A percentile compares a stretch with the other conserved stretches of the same genome.
Conservation (phyloP, 2,797 vertebrate genomes). For the Notolabrus celidotus region DNA sequence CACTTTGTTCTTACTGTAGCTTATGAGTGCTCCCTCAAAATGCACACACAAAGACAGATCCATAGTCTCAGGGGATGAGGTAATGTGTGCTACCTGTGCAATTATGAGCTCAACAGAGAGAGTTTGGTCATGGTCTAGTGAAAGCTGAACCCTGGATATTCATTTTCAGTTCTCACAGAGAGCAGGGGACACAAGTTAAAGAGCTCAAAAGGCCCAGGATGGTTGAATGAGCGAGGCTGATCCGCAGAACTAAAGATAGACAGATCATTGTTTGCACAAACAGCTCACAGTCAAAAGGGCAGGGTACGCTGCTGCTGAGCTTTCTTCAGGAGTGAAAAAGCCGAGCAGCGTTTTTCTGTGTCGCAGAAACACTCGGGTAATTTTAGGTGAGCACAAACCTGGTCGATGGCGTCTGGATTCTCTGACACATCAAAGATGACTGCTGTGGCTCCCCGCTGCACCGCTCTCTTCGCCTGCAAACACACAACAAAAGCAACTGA, state of each 20-base stretch:
- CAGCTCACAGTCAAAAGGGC: conserved; percentile 38
- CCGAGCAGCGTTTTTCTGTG: conserved; percentile 11
- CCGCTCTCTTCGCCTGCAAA: conserved; percentile 94
- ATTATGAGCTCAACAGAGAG: conserved; percentile 75
- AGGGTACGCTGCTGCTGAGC: conserved; percentile 45
- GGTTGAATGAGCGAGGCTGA: conserved; percentile 58
- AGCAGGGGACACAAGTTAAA: conserved; percentile 38
- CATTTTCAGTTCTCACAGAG: conserved; percentile 58
- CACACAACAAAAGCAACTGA: conserved; percentile 34
- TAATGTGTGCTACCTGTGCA: conserved; percentile 74
- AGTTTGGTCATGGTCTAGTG: conserved; percentile 72
- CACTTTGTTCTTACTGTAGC: conserved; percentile 32
- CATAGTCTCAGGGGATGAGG: conserved; percentile 59
- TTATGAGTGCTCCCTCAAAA: not conserved
- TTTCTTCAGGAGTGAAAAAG: conserved; percentile 36
- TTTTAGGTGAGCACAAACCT: conserved; percentile 82
- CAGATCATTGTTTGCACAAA: conserved; percentile 65
- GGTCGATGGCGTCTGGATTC: conserved; percentile 98
- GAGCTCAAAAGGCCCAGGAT: conserved; percentile 47
- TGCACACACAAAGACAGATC: conserved; percentile 43
- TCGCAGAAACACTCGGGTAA: conserved; percentile 19
- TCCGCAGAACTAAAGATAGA: conserved; percentile 62
- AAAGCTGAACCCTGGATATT: conserved; percentile 69
- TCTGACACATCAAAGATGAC: conserved; percentile 99
- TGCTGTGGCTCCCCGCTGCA: conserved; percentile 96